Evolutionary conservation across 2,113 vertebrate species (phyloP).

Genomic region (Nerophis lumbriciformis): DNA sequence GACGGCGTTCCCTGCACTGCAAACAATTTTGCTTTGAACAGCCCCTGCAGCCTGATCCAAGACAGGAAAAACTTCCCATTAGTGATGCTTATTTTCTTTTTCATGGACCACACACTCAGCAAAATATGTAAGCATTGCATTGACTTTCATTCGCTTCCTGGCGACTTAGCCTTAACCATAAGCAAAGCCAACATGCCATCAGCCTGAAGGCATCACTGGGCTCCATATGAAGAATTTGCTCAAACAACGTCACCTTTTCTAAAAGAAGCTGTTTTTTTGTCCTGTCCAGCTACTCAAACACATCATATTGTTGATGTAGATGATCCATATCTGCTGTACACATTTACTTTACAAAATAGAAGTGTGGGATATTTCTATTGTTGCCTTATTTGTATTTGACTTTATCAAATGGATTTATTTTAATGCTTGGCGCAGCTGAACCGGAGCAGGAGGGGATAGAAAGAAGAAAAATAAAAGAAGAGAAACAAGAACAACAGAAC

Average conservation of each 20-base stretch:
- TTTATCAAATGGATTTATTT: too few relatives aligned
- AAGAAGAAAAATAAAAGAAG: too few relatives aligned
- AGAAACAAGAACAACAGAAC: too few relatives aligned
- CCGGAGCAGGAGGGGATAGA: too few relatives aligned
- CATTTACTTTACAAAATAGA: too few relatives aligned
- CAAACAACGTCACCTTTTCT: background rate
- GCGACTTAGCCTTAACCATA: conserved; percentile 23
- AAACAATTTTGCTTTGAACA: conserved; percentile 62
- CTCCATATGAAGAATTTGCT: background rate
- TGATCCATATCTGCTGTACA: too few relatives aligned
- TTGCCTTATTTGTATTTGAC: too few relatives aligned
- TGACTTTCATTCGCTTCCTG: conserved; percentile 45
- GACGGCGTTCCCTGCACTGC: conserved; percentile 48
- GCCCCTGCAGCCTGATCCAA: conserved; percentile 52
- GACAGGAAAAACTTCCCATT: conserved; percentile 66
- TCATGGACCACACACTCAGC: conserved; percentile 56
- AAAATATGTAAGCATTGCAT: conserved; percentile 32
- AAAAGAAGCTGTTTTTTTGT: too few relatives aligned
- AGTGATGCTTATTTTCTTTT: conserved; percentile 65
- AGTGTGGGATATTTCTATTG: too few relatives aligned
- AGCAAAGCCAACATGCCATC: conserved; percentile 1
- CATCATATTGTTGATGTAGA: too few relatives aligned
- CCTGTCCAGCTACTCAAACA: too few relatives aligned
- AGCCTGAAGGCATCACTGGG: background rate
- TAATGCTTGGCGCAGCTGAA: too few relatives aligned